A percentile compares a stretch with the other conserved stretches of the same genome.
Evolutionary conservation across 2,888 invertebrate genomes (phyloP).

Genomic region (Automeris io): DNA sequence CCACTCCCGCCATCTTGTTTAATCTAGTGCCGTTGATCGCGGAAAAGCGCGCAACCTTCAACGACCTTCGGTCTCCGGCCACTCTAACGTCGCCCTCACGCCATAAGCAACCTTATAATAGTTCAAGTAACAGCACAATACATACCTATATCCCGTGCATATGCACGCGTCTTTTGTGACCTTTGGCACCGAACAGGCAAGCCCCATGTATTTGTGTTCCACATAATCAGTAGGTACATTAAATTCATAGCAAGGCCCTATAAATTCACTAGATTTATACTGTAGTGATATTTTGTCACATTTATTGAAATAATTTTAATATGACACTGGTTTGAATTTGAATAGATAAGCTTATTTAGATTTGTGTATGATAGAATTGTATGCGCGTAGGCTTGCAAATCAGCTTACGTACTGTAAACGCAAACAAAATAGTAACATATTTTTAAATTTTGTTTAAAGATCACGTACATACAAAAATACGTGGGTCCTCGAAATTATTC

Average conservation of each 20-base stretch:
- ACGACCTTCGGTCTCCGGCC: constrained; percentile 76
- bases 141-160: constrained; percentile 20
- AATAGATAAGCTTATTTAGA: constrained; percentile 10
- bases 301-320: constrained; percentile 39
- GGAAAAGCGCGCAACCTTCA: constrained; percentile 76
- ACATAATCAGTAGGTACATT: constrained; percentile 44
- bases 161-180: constrained; percentile 15
- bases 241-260: constrained; percentile 53
- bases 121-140: constrained; percentile 14
- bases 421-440: too few relatives aligned
- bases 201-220: constrained; percentile 51
- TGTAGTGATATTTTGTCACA: constrained; percentile 59
- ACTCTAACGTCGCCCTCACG: constrained; percentile 40
- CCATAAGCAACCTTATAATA: constrained; percentile 23
- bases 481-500: too few relatives aligned
- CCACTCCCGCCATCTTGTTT: constrained; percentile 73
- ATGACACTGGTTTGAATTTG: constrained; percentile 21
- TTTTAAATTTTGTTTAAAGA: too few relatives aligned
- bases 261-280: constrained; percentile 58
- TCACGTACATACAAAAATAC: too few relatives aligned
- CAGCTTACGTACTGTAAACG: background rate
- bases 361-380: constrained; percentile 6
- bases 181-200: constrained; percentile 25
- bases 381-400: background rate
- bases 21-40: constrained; percentile 75